A percentile compares a stretch with the other conserved stretches of the same genome.
Conservation (phyloP, 2,888 invertebrate species). For the Pseudeuparius sepicola region DNA sequence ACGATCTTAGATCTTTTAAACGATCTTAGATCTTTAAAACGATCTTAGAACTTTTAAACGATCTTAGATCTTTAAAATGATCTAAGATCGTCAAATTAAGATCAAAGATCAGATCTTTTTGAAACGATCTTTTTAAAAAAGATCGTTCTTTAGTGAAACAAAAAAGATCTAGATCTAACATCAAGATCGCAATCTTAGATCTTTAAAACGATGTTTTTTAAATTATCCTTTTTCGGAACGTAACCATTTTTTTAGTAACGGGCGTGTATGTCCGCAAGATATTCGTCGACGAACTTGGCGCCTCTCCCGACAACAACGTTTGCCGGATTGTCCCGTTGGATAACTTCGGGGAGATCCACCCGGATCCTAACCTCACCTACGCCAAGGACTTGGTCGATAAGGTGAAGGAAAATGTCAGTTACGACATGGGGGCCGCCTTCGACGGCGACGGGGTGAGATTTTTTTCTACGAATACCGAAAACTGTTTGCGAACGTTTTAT, state of each 20-base stretch:
- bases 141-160: too few species aligned
- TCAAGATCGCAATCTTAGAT: too few species aligned
- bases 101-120: too few species aligned
- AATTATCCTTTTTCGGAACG: background rate
- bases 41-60: too few species aligned
- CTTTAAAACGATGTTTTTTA: too few species aligned
- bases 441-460: conserved; percentile 81
- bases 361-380: conserved; percentile 93
- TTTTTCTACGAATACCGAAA: background rate
- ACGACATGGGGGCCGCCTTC: conserved; percentile 90
- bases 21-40: too few species aligned
- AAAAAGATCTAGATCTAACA: too few species aligned
- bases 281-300: conserved; percentile 77
- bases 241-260: conserved; percentile 56
- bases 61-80: too few species aligned
- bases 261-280: conserved; percentile 90
- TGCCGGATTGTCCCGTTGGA: conserved; percentile 72
- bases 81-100: too few species aligned
- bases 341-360: conserved; percentile 94
- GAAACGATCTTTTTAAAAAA: too few species aligned
- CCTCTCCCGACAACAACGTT: conserved; percentile 53
- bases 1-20: too few species aligned
- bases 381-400: conserved; percentile 62
- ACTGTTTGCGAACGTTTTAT: background rate
- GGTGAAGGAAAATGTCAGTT: conserved; percentile 46